Evolutionary conservation across 2,113 vertebrate genomes (phyloP), one percentile per base, ranked within the genome.

Genomic region (Phyllostomus discolor): DNA sequence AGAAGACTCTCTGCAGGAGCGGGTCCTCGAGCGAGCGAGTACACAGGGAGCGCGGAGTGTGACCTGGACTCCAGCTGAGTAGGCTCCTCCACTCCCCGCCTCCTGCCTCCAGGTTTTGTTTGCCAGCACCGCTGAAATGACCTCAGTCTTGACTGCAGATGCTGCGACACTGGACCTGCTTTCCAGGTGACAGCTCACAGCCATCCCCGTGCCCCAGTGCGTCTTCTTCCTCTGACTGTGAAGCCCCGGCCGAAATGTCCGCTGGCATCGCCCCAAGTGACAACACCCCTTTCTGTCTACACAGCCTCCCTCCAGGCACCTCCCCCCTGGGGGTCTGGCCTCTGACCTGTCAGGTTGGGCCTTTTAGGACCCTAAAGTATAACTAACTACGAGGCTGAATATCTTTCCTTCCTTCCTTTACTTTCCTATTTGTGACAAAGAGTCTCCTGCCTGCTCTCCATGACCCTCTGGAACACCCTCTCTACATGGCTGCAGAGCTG

Each of bases 71-170:
- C 15, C 31, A 17, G 59, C 59, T 90, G 16, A 33, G 35, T 2
- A 59, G 78, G 38, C 28, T 6, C 57, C 66, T 41, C 24, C 41
- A 24, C 50, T 43, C 46, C 38, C 48, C 8, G 16, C 73, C 73
- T 64, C 88, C 19, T 50, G 92, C 78, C 66, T 90, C 20, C 20
- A 91, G 93, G 50, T 31, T 88, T 78, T 76, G 79, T 70, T 90
- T 66, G 81, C 82, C 78, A 66, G 75, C 31, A 10, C 15, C 38
- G 24, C 86, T 92, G 88, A 94, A 94, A 91, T 81, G 72, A 94
- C 35, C 78, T 75, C 54, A 64, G 52, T 81, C 76, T 43, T 91
- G 84, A 92, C 75, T 88, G 93, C 95, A 81, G 59, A 87, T 80
- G 90, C 67, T 80, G 94, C 89, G 91, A 54, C 76, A 78, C 48